Base-by-base conservation (phyloP, 2,888 invertebrate species). In the Caenorhabditis panamensis region DNA sequence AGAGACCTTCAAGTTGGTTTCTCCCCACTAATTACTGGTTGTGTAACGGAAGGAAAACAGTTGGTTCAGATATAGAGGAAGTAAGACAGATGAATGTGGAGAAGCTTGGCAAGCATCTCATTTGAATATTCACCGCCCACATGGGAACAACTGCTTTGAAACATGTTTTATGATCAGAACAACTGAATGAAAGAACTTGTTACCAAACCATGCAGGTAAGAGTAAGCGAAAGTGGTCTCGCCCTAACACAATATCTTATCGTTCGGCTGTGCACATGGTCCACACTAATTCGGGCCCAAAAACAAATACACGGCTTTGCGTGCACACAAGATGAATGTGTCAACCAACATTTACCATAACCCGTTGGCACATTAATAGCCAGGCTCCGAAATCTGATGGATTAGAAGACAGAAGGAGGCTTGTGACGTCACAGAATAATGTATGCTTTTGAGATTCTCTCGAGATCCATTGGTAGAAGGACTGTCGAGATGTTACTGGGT, bases 261-360 rank as follows among this genome's bases (percentile, higher is more conserved):
- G 75, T 26, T 63, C 36, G 26, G 18, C 24, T 54, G 63, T 63
- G 71, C 62, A 56, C 66, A 66, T 59, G 71, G 54, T 24, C 63
- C 51, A 26, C 59, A 66, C 73, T 73, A 64, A 73, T 66, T 66
- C 75, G 58, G 66, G 28, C 31, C 75, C 59, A 61, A 49, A 53
- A 44, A 61, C 75, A 75, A 75, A 75, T 53, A 75, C 26, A 41
- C 26, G 28, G 58, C 22, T n/a, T 53, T 37, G 47, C 59, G 44
- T 20, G 53, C 11, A 54, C 41, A 63, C 53, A 61, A 75, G 75
- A 75, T 75, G 75, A 75, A 75, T 75, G 75, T 66, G 75, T 66
- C 53, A 53, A 61, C 75, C 75, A 73, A 73, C 73, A 73, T 73
- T 66, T 75, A 75, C 75, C 66, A 47, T 66, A 59, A 66, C 63